Conservation (phyloP, 2,888 invertebrate genomes). For the Habroteleia sp. region DNA sequence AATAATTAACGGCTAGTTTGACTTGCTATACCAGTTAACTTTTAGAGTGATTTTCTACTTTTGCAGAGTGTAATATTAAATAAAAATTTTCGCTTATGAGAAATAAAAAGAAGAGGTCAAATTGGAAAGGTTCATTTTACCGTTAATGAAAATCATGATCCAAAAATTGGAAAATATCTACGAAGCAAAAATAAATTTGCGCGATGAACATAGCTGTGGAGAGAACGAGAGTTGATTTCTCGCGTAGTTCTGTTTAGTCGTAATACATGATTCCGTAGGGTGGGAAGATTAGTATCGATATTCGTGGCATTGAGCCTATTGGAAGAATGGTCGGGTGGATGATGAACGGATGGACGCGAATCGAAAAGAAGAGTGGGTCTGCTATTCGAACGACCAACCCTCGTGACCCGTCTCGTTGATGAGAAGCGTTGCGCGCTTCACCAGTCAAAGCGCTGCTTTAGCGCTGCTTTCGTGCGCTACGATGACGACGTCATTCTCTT, state of each 20-base stretch:
- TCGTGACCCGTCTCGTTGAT: constrained; percentile 58
- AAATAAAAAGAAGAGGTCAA: too few relatives aligned
- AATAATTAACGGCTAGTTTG: too few relatives aligned
- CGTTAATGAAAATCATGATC: constrained; percentile 30
- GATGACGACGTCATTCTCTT: constrained; percentile 55
- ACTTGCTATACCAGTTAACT: too few relatives aligned
- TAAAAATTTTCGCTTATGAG: too few relatives aligned
- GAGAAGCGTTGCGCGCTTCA: constrained; percentile 59
- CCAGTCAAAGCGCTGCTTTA: constrained; percentile 63
- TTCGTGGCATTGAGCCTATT: constrained; percentile 51
- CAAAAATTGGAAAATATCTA: constrained; percentile 29
- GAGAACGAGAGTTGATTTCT: too few relatives aligned
- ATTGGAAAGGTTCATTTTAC: too few relatives aligned
- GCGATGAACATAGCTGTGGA: too few relatives aligned
- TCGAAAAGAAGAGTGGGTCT: constrained; percentile 58
- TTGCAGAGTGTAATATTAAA: too few relatives aligned
- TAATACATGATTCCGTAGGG: constrained; percentile 51
- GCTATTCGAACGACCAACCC: constrained; percentile 58
- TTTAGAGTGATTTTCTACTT: too few relatives aligned
- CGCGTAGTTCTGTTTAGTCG: constrained; percentile 33
- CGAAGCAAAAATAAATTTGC: constrained; percentile 7
- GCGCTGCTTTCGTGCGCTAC: constrained; percentile 53
- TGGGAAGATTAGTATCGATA: constrained; percentile 53
- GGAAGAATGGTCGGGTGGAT: constrained; percentile 55
- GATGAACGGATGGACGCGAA: constrained; percentile 60